Evolutionary conservation across 2,113 vertebrate species (phyloP).

Genomic region (Heterochromis multidens): DNA sequence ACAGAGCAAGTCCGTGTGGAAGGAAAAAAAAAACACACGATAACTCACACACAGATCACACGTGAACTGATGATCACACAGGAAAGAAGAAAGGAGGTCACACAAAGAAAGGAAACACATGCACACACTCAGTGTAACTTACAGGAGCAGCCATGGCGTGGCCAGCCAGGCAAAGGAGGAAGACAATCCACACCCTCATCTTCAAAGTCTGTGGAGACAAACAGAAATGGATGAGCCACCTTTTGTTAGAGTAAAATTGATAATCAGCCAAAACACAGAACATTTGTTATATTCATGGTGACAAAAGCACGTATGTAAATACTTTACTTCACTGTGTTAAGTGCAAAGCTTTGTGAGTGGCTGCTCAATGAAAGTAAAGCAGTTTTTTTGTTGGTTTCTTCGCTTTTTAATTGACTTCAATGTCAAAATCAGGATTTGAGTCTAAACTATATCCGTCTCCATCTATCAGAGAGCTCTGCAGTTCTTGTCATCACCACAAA

Average conservation of each 20-base stretch:
- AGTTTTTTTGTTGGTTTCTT: not conserved
- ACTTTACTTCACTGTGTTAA: not conserved
- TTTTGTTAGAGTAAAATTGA: too few species aligned
- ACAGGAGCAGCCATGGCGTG: conserved; percentile 89
- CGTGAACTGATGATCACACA: too few species aligned
- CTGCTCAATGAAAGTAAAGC: not conserved
- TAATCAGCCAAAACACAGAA: too few species aligned
- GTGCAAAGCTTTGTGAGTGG: not conserved
- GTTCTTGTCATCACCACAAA: not conserved
- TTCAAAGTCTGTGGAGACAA: conserved; percentile 75
- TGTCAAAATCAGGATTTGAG: not conserved
- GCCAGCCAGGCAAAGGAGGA: conserved; percentile 92
- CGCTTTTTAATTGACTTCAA: not conserved
- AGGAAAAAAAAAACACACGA: not conserved
- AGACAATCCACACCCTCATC: conserved; percentile 95
- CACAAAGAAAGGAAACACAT: conserved; percentile 8
- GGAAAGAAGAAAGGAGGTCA: not conserved
- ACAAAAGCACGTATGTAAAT: not conserved
- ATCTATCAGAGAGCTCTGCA: not conserved
- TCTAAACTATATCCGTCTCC: not conserved
- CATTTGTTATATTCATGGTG: not conserved
- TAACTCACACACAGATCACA: not conserved
- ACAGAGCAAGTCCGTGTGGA: not conserved
- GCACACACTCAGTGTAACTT: conserved; percentile 62
- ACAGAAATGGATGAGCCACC: not conserved